These are phyloP conservation scores for Galeopsomyia nigrocyanea DNA, from an alignment of 2,888 invertebrate genomes.

Conservation along the genomic window DNA sequence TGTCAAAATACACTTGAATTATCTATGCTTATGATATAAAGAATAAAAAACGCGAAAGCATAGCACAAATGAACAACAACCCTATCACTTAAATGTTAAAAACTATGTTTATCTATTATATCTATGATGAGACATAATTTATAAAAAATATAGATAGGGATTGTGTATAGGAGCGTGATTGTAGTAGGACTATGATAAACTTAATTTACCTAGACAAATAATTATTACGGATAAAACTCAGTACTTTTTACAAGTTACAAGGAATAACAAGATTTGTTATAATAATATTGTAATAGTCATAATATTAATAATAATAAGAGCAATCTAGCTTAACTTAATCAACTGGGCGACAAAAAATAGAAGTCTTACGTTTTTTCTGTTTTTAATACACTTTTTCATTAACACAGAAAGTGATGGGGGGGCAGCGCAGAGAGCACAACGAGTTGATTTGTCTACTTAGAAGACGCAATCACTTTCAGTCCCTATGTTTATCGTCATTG, in stretches of 20 bases:
- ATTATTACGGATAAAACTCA: slow-evolving; percentile 68
- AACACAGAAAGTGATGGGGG: slow-evolving; percentile 39
- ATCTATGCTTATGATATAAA: slow-evolving; percentile 59
- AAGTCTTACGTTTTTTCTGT: slow-evolving; percentile 46
- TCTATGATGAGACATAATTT: slow-evolving; percentile 67
- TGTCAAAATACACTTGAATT: slow-evolving; percentile 59
- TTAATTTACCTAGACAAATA: slow-evolving; percentile 62
- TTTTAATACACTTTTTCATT: slow-evolving; percentile 21
- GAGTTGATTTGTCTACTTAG: slow-evolving; percentile 26
- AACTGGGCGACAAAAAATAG: slow-evolving; percentile 54
- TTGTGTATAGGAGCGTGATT: slow-evolving; percentile 55
- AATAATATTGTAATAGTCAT: slow-evolving; percentile 51
- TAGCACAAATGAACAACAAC: slow-evolving; percentile 61
- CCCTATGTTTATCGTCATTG: slow-evolving; percentile 39
- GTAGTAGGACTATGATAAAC: slow-evolving; percentile 58
- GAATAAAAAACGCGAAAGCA: slow-evolving; percentile 60
- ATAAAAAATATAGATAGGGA: slow-evolving; percentile 60
- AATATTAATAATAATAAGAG: slow-evolving; percentile 50
- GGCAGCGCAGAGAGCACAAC: slow-evolving; percentile 50
- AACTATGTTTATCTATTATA: slow-evolving; percentile 67
- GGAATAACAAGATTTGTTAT: slow-evolving; percentile 67
- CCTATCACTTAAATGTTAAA: slow-evolving; percentile 64
- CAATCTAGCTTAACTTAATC: slow-evolving; percentile 51
- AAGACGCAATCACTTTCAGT: slow-evolving; percentile 42
- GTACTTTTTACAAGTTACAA: slow-evolving; percentile 69